Conservation (phyloP, 2,888 invertebrate species). For the Tachina grossa region DNA sequence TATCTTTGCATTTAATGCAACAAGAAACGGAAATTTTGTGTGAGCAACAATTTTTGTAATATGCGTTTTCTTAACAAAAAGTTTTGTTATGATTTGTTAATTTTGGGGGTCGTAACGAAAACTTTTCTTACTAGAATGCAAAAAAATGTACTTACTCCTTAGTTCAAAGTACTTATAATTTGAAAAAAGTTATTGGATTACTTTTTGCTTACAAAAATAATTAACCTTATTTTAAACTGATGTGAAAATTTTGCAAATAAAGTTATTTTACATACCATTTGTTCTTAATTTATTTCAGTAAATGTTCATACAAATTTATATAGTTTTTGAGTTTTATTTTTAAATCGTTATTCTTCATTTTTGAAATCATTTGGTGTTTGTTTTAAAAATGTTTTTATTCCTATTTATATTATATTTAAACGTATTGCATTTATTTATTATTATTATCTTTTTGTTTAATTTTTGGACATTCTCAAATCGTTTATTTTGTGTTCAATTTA, state of each 20-base stretch:
- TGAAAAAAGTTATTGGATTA: too few species aligned
- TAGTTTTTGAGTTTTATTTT: constrained; percentile 63
- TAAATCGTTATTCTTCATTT: constrained; percentile 61
- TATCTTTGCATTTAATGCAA: too few species aligned
- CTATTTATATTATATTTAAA: constrained; percentile 48
- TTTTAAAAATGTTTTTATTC: constrained; percentile 66
- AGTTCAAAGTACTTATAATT: too few species aligned
- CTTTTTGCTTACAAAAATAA: too few species aligned
- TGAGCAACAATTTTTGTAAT: too few species aligned
- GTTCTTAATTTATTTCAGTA: neutral
- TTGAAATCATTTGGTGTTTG: constrained; percentile 70
- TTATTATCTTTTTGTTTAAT: neutral
- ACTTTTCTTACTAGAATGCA: too few species aligned
- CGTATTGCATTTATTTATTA: constrained; percentile 29
- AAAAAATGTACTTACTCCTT: too few species aligned
- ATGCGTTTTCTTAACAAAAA: too few species aligned
- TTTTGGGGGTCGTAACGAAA: too few species aligned
- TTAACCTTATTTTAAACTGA: too few species aligned
- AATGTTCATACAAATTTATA: neutral
- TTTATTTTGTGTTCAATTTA: constrained; percentile 36
- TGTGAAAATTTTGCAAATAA: neutral
- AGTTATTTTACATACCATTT: constrained; percentile 3
- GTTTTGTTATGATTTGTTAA: too few species aligned
- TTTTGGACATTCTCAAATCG: constrained; percentile 49
- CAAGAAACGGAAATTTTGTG: too few species aligned